These are phyloP conservation scores for Alectoris magna DNA, from an alignment of 2,797 vertebrate species.

Conservation along the genomic window DNA sequence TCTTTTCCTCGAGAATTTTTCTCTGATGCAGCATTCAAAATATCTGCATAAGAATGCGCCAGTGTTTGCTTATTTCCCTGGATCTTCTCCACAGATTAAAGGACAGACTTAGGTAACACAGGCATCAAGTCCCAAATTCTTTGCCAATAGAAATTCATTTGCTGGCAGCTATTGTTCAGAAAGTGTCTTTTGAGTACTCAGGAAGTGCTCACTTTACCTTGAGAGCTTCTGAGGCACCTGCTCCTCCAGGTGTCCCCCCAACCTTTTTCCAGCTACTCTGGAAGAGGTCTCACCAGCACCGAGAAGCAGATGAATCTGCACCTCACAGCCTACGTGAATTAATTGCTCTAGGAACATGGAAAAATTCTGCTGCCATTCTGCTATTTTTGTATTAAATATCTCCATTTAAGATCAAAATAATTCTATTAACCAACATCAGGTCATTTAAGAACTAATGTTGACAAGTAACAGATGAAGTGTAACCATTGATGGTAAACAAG, in stretches of 20 bases:
- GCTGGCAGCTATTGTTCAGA: background rate
- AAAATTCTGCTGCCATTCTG: background rate
- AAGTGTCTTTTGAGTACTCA: background rate
- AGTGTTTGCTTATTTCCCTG: background rate
- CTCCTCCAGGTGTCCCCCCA: background rate
- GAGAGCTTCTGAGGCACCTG: background rate
- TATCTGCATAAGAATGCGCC: background rate
- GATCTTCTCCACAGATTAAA: background rate
- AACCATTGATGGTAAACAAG: background rate
- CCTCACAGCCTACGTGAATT: background rate
- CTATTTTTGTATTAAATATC: background rate
- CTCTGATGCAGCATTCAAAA: background rate
- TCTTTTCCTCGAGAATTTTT: background rate
- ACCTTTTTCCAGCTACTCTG: background rate
- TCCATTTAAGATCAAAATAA: background rate
- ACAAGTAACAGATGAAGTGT: background rate
- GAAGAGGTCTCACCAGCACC: background rate
- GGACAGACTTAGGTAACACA: background rate
- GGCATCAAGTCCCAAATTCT: background rate
- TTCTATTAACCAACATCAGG: background rate
- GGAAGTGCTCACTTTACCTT: background rate
- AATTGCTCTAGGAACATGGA: background rate
- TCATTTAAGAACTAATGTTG: background rate
- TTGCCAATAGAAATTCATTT: background rate
- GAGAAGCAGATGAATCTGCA: background rate